Base-by-base conservation (phyloP, 37 sponge, comb jelly and placozoan genomes). In the Cliona cf. orientalis region DNA sequence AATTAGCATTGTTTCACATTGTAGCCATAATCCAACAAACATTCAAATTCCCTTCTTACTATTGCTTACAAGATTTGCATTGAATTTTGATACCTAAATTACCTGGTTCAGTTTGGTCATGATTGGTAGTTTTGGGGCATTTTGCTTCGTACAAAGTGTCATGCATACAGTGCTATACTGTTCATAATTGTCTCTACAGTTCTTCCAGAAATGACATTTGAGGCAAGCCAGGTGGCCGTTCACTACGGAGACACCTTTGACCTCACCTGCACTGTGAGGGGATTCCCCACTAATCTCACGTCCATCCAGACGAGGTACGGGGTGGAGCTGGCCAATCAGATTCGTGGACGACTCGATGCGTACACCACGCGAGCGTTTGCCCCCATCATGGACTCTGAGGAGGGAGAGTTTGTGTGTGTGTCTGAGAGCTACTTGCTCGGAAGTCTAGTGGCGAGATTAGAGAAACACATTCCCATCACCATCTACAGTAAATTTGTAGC, bases 401-500 rank as follows among this genome's bases (percentile, higher is more conserved):
- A 69, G 58, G 69, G 49, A 26, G 80, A 69, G 29, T 80, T 56
- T 53, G 57, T 37, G 41, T 80, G 80, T 39, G 23, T 22, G 1
- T 35, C 38, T 25, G 80, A 80, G 69, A 49, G 23, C 21, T 36
- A 69, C 55, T 66, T 57, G 39, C 17, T 55, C n/a, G 66, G 67
- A 41, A 2, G 69, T 9, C 26, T 66, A n/a, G 80, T 80, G 66
- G 80, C 2, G 3, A 25, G n/a, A 58, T 7, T 66, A 58, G 49
- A 69, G 49, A 45, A 80, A 40, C 55, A 39, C 1, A 23, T 80
- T 36, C 19, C 31, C 12, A 36, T 80, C 14, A 19, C 49, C 3
- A 23, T 67, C 37, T 80, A 80, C 37, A 36, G 80, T 80, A 36
- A 69, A 69, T 80, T n/a, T n/a, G n/a, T n/a, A n/a, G n/a, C n/a